A percentile compares a stretch with the other conserved stretches of the same genome.
These are phyloP conservation scores for Carollia perspicillata DNA, from an alignment of 2,113 vertebrate genomes.

Conservation along the genomic window DNA sequence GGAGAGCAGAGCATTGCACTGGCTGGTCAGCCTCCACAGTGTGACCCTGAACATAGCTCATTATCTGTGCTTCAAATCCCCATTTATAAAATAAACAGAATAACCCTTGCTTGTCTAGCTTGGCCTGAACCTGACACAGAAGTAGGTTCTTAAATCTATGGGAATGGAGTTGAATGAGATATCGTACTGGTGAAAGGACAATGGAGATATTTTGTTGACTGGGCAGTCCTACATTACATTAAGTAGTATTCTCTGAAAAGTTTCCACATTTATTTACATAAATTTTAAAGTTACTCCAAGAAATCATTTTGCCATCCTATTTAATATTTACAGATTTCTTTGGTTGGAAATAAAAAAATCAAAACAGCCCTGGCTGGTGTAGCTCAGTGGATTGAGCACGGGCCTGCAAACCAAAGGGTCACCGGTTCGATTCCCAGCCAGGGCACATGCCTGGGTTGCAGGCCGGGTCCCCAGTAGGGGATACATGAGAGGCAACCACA, in stretches of 20 bases:
- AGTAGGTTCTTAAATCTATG: background rate
- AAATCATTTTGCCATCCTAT: conserved; percentile 28
- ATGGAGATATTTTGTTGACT: background rate
- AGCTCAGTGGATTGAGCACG: no score
- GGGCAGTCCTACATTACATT: background rate
- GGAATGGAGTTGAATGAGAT: background rate
- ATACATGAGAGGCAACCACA: no score
- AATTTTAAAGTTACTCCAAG: conserved; percentile 24
- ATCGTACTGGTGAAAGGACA: background rate
- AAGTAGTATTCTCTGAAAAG: background rate
- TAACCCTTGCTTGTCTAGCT: background rate
- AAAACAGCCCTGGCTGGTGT: no score
- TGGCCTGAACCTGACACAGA: background rate
- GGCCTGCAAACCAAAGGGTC: no score
- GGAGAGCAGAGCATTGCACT: background rate
- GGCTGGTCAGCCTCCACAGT: background rate
- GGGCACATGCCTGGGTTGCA: no score
- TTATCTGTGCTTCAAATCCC: background rate
- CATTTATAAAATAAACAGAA: background rate
- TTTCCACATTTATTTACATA: conserved; percentile 15
- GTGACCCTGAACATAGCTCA: background rate
- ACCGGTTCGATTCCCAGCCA: no score
- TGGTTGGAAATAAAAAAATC: background rate
- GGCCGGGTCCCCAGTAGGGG: no score
- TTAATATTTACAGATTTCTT: background rate